A percentile compares a stretch with the other conserved stretches of the same genome.
These are phyloP conservation scores for Drosophila recens DNA, from an alignment of 2,888 invertebrate genomes.

Conservation along the genomic window DNA sequence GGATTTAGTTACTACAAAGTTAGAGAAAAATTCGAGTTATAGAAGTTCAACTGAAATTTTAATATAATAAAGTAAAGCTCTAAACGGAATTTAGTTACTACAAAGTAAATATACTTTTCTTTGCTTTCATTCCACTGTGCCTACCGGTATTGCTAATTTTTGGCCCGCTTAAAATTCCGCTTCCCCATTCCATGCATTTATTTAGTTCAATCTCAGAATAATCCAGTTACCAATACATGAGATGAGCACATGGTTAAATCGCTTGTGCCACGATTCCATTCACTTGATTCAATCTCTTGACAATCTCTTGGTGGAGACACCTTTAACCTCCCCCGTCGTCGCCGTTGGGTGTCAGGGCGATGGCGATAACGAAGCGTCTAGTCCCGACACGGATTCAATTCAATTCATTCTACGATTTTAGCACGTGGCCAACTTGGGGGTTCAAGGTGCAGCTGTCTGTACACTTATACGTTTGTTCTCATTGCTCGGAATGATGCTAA, in stretches of 20 bases:
- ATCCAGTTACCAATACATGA: constrained; percentile 22
- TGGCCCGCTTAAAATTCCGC: constrained; percentile 6
- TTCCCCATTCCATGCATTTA: background rate
- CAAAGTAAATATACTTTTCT: no score
- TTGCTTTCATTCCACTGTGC: constrained; percentile 15
- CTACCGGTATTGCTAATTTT: constrained; percentile 4
- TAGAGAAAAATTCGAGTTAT: no score
- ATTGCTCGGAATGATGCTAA: constrained; percentile 32
- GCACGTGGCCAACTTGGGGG: constrained; percentile 25
- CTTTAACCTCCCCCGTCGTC: constrained; percentile 5
- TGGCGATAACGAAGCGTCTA: constrained; percentile 44
- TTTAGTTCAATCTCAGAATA: constrained; percentile 3
- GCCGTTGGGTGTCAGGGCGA: constrained; percentile 14
- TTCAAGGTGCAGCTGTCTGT: constrained; percentile 49
- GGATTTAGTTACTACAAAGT: no score
- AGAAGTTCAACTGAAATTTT: no score
- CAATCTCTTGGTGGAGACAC: constrained; percentile 20
- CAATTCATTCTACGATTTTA: background rate
- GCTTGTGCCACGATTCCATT: constrained; percentile 30
- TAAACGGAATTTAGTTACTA: no score
- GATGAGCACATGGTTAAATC: constrained; percentile 35
- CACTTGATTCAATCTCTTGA: constrained; percentile 21
- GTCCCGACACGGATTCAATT: constrained; percentile 34
- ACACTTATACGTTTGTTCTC: background rate
- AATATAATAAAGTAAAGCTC: no score